Percentiles rank a stretch among this genome's conserved stretches.
These are phyloP conservation scores for Syngnathus typhle DNA, from an alignment of 2,113 vertebrate genomes.

Conservation along the genomic window DNA sequence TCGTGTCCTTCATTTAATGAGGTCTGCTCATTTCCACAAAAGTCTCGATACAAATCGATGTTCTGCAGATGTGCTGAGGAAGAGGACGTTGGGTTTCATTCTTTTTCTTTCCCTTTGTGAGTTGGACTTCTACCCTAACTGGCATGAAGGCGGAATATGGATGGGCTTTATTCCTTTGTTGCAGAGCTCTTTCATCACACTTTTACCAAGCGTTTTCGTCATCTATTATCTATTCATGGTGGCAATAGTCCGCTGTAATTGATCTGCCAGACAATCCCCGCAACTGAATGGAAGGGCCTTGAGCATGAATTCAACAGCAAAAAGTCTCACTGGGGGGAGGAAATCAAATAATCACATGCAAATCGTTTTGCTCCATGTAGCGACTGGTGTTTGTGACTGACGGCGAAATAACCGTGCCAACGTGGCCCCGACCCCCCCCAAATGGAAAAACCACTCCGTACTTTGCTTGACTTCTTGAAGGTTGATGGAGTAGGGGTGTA, in stretches of 20 bases:
- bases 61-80: neutral
- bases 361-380: neutral
- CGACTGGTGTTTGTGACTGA: conserved; percentile 8
- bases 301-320: neutral
- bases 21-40: conserved; percentile 6
- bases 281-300: conserved; percentile 4
- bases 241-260: conserved; percentile 26
- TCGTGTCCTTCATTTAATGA: neutral
- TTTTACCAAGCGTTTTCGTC: conserved; percentile 21
- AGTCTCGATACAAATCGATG: neutral
- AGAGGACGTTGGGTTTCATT: neutral
- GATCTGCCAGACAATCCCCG: conserved; percentile 18
- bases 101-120: conserved; percentile 8
- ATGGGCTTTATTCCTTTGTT: conserved; percentile 43
- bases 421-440: conserved; percentile 8
- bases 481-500: too few species aligned
- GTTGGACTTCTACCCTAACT: conserved; percentile 15
- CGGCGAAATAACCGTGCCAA: conserved; percentile 18
- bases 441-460: conserved; percentile 34
- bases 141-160: conserved; percentile 11
- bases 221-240: conserved; percentile 24
- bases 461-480: conserved; percentile 37
- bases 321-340: neutral
- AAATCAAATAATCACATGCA: neutral
- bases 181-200: conserved; percentile 52